Evolutionary conservation across 2,888 invertebrate genomes (phyloP).

Genomic region (Mesoligia furuncula): DNA sequence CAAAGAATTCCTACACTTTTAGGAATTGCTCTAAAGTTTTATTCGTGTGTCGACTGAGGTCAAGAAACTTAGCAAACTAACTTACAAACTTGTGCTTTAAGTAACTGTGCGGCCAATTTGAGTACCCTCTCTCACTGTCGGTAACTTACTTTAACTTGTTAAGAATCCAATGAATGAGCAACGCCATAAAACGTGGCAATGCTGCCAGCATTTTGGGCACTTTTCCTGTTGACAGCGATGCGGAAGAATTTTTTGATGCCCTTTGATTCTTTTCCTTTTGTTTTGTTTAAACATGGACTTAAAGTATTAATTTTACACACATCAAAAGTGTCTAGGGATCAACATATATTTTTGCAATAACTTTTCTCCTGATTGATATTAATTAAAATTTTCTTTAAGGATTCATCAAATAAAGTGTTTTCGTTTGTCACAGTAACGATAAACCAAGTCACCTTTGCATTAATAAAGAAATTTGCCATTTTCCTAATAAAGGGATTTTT

Average conservation of each 20-base stretch:
- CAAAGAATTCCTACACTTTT: slow-evolving; percentile 14
- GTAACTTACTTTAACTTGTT: slow-evolving; percentile 5
- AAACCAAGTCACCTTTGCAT: no score
- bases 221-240: background rate
- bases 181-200: background rate
- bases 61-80: slow-evolving; percentile 25
- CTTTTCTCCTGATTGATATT: no score
- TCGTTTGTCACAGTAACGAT: no score
- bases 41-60: slow-evolving; percentile 14
- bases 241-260: background rate
- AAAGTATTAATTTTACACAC: no score
- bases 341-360: no score
- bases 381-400: no score
- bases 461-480: no score
- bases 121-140: slow-evolving; percentile 4
- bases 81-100: slow-evolving; percentile 26
- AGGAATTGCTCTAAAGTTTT: slow-evolving; percentile 11
- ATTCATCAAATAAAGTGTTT: no score
- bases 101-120: slow-evolving; percentile 20
- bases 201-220: background rate
- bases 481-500: no score
- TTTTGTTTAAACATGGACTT: no score
- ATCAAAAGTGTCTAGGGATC: no score
- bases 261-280: no score
- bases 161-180: background rate